Conservation (phyloP, 2,113 vertebrate genomes). For the Oncorhynchus mykiss region DNA sequence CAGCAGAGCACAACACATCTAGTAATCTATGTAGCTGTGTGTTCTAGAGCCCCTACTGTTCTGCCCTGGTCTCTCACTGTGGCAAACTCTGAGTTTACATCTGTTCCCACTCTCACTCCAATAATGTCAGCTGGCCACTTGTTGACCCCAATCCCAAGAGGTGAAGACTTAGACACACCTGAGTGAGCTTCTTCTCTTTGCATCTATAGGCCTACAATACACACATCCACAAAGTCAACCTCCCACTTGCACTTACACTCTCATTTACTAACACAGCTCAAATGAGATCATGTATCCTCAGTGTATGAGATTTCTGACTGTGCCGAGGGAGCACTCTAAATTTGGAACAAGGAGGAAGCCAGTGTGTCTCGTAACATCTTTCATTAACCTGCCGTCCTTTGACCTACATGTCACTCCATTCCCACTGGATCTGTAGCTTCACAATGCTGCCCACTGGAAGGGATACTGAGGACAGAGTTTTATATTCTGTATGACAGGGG, state of each 20-base stretch:
- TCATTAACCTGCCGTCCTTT: not conserved
- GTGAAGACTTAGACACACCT: not conserved
- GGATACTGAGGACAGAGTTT: not conserved
- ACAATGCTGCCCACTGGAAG: not conserved
- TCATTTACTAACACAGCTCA: not conserved
- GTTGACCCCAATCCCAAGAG: not conserved
- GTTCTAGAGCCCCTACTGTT: not conserved
- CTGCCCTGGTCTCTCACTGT: not conserved
- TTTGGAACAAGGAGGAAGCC: not conserved
- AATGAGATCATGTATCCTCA: not conserved
- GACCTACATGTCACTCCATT: constrained; percentile 6
- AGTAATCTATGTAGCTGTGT: not conserved
- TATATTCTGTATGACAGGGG: not conserved
- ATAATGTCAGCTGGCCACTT: not conserved
- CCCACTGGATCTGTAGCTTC: not conserved
- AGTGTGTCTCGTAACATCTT: not conserved
- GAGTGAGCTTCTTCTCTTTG: not conserved
- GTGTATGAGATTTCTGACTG: not conserved
- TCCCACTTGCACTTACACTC: not conserved
- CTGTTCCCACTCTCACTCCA: not conserved
- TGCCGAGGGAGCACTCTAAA: not conserved
- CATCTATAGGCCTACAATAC: not conserved
- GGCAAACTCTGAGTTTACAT: not conserved
- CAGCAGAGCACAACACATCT: not conserved
- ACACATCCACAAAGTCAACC: not conserved